Evolutionary conservation across 2,888 invertebrate genomes (phyloP), one percentile per base, ranked within the genome.

Genomic region (Brachyopa scutellaris): DNA sequence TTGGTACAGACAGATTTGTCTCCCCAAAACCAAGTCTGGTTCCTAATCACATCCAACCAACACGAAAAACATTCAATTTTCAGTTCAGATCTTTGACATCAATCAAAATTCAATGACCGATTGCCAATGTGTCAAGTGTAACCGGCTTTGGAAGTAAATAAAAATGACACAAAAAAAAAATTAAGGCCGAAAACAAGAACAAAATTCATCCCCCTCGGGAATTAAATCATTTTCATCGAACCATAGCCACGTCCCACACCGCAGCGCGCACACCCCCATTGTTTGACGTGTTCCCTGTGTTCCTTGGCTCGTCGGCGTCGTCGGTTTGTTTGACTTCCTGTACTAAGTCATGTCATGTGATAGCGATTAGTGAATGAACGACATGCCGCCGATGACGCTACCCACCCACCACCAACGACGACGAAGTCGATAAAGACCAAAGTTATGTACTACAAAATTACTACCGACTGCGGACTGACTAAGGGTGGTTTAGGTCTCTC

Each of bases 281-380:
- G 70, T 78, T 78, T 78, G 72, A 40, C 40, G 55, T 49, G 23
- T 55, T 26, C 45, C 40, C 49, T 36, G 33, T 29, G 40, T 13
- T 21, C 19, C 2, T 51, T 17, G 45, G 62, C 21, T 19, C n/a
- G 13, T 26, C 26, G 6, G 3, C 6, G 26, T 26, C 26, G 4
- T 26, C 26, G 26, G 26, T 45, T 23, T 69, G 57, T 70, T 70
- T 70, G 51, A 40, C 31, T 29, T 70, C 49, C 61, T 51, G 59
- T 70, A n/a, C n/a, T n/a, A 70, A 70, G 73, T 61, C 67, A 73
- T 47, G 53, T 64, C 79, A 79, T 79, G 61, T 79, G 79, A 73
- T 79, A 62, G 61, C 79, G 66, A 79, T 79, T 79, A 79, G 79
- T 73, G 67, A 67, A 31, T 13, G 40, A 49, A 47, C 78, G 59